These are phyloP conservation scores for Eurosta solidaginis DNA, from an alignment of 1,140 invertebrate species.

Conservation along the genomic window DNA sequence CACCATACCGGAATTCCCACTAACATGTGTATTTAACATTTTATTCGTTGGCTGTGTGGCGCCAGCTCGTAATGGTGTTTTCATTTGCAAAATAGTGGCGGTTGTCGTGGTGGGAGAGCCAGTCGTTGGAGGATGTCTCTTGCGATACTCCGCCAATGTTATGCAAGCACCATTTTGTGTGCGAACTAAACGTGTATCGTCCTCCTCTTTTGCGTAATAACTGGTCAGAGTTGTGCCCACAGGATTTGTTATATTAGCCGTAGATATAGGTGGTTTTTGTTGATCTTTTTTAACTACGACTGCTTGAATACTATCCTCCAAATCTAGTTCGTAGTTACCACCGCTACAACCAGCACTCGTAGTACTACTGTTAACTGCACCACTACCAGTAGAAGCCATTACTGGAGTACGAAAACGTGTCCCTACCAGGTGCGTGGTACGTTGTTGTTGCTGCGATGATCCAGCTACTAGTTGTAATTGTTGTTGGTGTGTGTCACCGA, in stretches of 20 bases:
- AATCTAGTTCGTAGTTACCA: slow-evolving; percentile 43
- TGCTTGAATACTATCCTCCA: slow-evolving; percentile 55
- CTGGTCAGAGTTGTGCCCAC: slow-evolving; percentile 47
- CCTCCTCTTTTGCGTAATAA: slow-evolving; percentile 44
- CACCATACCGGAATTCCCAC: neutral
- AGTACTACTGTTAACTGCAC: slow-evolving; percentile 10
- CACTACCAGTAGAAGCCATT: neutral
- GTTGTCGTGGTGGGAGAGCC: slow-evolving; percentile 32
- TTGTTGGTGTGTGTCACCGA: slow-evolving; percentile 30
- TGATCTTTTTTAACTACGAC: slow-evolving; percentile 52
- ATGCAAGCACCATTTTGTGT: slow-evolving; percentile 47
- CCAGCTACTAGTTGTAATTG: slow-evolving; percentile 30
- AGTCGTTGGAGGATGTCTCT: slow-evolving; percentile 40
- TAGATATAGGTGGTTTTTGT: slow-evolving; percentile 37
- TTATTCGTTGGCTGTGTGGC: neutral
- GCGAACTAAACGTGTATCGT: slow-evolving; percentile 37
- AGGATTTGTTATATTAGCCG: neutral
- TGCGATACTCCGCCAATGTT: slow-evolving; percentile 50
- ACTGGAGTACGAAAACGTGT: neutral
- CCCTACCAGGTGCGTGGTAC: neutral
- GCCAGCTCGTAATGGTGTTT: slow-evolving; percentile 17
- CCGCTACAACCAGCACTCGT: neutral
- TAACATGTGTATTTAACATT: neutral
- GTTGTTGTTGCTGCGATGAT: slow-evolving; percentile 30
- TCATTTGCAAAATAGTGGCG: slow-evolving; percentile 29